Evolutionary conservation across 2,113 vertebrate species (phyloP), one percentile per base, ranked within the genome.

Genomic region (Stigmatopora nigra): DNA sequence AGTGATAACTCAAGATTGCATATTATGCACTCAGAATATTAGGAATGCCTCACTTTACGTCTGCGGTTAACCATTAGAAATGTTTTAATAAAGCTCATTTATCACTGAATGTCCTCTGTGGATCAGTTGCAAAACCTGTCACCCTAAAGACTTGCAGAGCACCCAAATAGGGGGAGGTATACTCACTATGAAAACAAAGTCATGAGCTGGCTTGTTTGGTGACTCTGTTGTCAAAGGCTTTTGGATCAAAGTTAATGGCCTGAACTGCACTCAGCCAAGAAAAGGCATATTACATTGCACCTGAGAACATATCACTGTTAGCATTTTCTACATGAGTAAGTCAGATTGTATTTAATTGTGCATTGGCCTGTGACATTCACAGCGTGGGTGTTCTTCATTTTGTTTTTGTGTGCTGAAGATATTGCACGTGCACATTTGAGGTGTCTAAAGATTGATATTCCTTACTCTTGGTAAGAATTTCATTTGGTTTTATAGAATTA

Each of bases 181-280:
- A 62, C 63, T 61, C 14, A 63, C 44, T 59, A 25, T 74, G 65
- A 73, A 74, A 73, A 66, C 38, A 69, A 59, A 64, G 67, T 64
- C 58, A 25, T 70, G 78, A 12, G 14, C 70, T 47, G 8, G 46
- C 76, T 71, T 68, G 25, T 71, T 79, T 76, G 63, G 70, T 74
- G 77, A 70, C 57, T 55, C 55, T 35, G 53, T 57, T 76, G 64
- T 59, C 61, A 68, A 71, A 67, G 58, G 69, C 4, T 5, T 60
- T 46, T 68, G 63, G 76, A 79, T 79, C 69, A 86, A 79, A 79
- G 61, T 68, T 55, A 73, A 69, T 69, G 67, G 56, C 49, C 41
- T 71, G 15, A 49, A 72, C 46, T 63, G 47, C 65, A 51, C 67
- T 45, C 25, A 63, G 76, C 73, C 78, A 65, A 75, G 47, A 73